Percentiles rank a stretch among this genome's conserved stretches.
These are phyloP conservation scores for Sclerodermus sp. DNA, from an alignment of 2,888 invertebrate species.

Conservation along the genomic window DNA sequence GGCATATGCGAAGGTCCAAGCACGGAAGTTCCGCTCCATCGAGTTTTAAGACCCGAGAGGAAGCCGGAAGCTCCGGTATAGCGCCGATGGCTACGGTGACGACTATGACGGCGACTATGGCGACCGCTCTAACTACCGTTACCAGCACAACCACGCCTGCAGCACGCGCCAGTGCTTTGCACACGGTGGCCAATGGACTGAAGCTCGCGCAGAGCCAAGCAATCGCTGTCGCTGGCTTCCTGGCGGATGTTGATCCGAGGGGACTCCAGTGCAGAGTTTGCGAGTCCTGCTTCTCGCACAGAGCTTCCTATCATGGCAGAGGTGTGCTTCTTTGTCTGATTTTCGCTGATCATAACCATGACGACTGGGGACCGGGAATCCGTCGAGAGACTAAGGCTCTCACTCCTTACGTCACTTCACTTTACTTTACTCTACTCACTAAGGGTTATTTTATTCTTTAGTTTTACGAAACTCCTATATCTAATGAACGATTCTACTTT, in stretches of 20 bases:
- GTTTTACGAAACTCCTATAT: too few species aligned
- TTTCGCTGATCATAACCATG: too few species aligned
- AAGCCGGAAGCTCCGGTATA: conserved; percentile 6
- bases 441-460: too few species aligned
- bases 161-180: conserved; percentile 44
- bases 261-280: conserved; percentile 58
- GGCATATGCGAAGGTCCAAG: conserved; percentile 4
- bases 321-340: conserved; percentile 51
- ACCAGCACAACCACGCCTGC: conserved; percentile 13
- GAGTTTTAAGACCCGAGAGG: conserved; percentile 19
- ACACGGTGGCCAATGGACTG: conserved; percentile 69
- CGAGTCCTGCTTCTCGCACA: conserved; percentile 59
- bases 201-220: conserved; percentile 73
- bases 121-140: conserved; percentile 12
- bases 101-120: conserved; percentile 19
- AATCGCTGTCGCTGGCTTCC: conserved; percentile 71
- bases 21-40: conserved; percentile 29
- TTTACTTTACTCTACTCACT: too few species aligned
- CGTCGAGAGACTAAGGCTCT: too few species aligned
- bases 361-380: too few species aligned
- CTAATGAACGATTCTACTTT: too few species aligned
- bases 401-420: too few species aligned
- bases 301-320: conserved; percentile 70
- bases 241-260: conserved; percentile 59
- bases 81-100: conserved; percentile 7